Conservation (phyloP, 2,797 vertebrate species). For the Pyrocephalus nanus region DNA sequence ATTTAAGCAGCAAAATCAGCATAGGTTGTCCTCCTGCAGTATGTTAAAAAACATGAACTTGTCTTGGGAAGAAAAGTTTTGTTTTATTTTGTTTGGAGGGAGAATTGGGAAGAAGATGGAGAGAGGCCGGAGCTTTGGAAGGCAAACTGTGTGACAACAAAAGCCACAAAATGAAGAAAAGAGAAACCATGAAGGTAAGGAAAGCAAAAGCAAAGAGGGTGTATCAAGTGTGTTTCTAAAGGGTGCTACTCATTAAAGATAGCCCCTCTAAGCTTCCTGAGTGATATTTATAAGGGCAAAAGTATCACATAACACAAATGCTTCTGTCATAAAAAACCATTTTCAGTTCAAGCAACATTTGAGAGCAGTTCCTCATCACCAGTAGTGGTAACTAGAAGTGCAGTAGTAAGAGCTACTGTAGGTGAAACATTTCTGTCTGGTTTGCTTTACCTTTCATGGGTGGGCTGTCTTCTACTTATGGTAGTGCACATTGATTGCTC, state of each 20-base stretch:
- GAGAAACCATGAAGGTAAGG: background rate
- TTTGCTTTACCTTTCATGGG: background rate
- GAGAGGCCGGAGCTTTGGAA: background rate
- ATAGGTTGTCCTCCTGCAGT: conserved; percentile 9
- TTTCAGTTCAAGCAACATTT: background rate
- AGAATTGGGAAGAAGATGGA: background rate
- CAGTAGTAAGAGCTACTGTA: background rate
- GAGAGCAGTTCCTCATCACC: background rate
- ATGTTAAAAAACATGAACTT: conserved; percentile 18
- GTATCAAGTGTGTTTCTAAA: background rate
- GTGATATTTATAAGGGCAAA: background rate
- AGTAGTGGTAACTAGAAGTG: background rate
- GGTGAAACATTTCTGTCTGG: background rate
- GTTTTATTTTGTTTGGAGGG: conserved; percentile 11
- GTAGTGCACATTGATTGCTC: background rate
- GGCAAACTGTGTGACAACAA: background rate
- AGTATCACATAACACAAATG: background rate
- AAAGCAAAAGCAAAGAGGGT: background rate
- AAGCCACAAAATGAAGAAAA: background rate
- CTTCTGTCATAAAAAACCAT: background rate
- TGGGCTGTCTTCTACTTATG: background rate
- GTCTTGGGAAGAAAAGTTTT: background rate
- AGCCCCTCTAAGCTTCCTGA: background rate
- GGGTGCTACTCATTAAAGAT: background rate
- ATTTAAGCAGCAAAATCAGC: conserved; percentile 56